Evolutionary conservation across 2,113 vertebrate genomes (phyloP).

Genomic region (Nicator chloris): DNA sequence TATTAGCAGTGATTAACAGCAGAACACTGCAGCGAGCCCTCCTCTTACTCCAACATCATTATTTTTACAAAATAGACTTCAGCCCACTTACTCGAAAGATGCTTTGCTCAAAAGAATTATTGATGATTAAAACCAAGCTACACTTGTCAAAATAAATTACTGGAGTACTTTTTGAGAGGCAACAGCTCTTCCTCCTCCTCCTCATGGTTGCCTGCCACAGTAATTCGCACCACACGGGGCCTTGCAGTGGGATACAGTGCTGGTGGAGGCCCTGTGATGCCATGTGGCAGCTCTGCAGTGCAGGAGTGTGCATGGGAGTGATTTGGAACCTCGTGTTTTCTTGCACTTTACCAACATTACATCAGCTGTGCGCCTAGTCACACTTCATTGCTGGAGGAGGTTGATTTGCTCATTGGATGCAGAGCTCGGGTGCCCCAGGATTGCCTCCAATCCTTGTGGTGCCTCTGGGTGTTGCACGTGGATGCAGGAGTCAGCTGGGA

Average conservation of each 20-base stretch:
- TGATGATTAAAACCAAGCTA: neutral
- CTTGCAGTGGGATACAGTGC: accelerated
- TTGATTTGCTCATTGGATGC: neutral
- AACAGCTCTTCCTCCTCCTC: neutral
- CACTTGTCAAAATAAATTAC: constrained; percentile 29
- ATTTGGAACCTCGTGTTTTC: neutral
- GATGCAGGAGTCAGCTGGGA: neutral
- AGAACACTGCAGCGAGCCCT: neutral
- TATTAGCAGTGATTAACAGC: neutral
- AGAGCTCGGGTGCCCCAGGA: accelerated
- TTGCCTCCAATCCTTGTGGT: accelerated
- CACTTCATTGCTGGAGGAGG: accelerated
- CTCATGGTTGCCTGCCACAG: neutral
- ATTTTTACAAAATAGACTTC: neutral
- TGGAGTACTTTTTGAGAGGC: neutral
- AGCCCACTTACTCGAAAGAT: neutral
- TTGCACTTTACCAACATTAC: neutral
- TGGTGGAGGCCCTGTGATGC: neutral
- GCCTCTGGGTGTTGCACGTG: neutral
- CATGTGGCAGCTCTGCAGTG: accelerated
- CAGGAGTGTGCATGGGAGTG: neutral
- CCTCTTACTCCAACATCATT: neutral
- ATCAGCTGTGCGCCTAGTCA: neutral
- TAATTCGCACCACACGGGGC: accelerated
- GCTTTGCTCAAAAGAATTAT: constrained; percentile 10